Conservation (phyloP, 2,797 vertebrate species). For the Valencia hispanica region DNA sequence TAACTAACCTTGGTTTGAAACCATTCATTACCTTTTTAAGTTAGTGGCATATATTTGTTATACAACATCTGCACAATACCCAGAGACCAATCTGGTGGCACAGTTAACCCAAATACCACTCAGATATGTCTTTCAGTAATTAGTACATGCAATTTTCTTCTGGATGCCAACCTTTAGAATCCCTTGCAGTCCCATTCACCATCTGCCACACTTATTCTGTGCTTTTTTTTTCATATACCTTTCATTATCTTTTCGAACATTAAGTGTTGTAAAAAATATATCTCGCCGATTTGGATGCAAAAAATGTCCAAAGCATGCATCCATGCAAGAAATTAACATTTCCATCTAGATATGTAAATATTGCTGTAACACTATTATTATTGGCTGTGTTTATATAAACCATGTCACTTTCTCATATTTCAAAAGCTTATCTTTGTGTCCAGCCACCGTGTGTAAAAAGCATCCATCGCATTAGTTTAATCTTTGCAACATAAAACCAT, state of each 20-base stretch:
- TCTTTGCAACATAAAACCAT: constrained; percentile 38
- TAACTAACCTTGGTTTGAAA: background rate
- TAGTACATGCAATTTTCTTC: constrained; percentile 50
- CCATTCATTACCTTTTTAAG: background rate
- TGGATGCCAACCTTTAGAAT: constrained; percentile 55
- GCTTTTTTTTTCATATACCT: constrained; percentile 20
- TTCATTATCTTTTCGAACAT: background rate
- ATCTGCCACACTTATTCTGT: constrained; percentile 60
- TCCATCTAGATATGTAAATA: background rate
- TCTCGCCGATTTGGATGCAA: constrained; percentile 3
- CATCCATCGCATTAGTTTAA: constrained; percentile 11
- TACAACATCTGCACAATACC: constrained; percentile 66
- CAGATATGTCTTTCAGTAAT: constrained; percentile 57
- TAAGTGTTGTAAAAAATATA: constrained; percentile 6
- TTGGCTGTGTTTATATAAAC: background rate
- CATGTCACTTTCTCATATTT: constrained; percentile 4
- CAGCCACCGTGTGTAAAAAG: constrained; percentile 34
- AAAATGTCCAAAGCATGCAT: constrained; percentile 4
- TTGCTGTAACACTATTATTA: constrained; percentile 8
- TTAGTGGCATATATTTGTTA: constrained; percentile 56
- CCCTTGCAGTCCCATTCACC: constrained; percentile 65
- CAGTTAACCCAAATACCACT: constrained; percentile 48
- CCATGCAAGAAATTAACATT: background rate
- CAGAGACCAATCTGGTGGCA: constrained; percentile 52
- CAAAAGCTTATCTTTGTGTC: constrained; percentile 16